Percentiles rank a stretch among this genome's conserved stretches.
phyloP scores from a whole-genome alignment of 2,113 vertebrate species.

The Muscicapa adusta region DNA sequence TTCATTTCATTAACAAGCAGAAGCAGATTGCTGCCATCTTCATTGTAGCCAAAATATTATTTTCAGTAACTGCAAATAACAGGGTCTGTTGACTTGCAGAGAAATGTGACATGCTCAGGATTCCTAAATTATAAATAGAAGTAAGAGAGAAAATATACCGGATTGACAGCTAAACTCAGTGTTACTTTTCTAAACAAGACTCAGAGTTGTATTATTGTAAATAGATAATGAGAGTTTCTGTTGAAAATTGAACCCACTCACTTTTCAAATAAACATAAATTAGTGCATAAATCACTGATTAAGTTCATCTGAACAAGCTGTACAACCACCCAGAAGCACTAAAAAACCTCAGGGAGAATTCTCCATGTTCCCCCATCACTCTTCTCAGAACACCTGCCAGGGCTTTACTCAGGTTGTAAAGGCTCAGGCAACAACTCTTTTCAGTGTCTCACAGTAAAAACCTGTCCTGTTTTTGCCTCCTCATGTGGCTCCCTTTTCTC shows the following conservation, averaged over 20 bases:
- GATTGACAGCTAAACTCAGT: background rate
- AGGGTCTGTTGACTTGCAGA: background rate
- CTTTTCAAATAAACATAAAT: background rate
- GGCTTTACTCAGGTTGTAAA: background rate
- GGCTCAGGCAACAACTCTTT: background rate
- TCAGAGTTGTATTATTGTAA: background rate
- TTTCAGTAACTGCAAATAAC: conserved; percentile 27
- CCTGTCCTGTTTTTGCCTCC: background rate
- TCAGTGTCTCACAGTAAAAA: background rate
- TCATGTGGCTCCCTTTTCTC: background rate
- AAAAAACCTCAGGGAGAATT: background rate
- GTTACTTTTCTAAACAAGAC: background rate
- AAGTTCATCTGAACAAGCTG: background rate
- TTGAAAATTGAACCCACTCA: background rate
- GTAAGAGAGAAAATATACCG: background rate
- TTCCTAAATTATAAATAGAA: background rate
- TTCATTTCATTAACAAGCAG: background rate
- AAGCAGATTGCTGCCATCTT: background rate
- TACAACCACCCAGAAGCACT: background rate
- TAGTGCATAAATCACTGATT: background rate
- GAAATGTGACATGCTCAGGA: background rate
- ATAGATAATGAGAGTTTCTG: background rate
- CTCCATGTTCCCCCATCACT: background rate
- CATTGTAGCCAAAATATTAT: conserved; percentile 10
- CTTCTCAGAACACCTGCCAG: background rate